A percentile compares a stretch with the other conserved stretches of the same genome.
These are phyloP conservation scores for Ianthella basta DNA, from an alignment of 37 sponge, comb jelly and placozoan species.

Conservation along the genomic window DNA sequence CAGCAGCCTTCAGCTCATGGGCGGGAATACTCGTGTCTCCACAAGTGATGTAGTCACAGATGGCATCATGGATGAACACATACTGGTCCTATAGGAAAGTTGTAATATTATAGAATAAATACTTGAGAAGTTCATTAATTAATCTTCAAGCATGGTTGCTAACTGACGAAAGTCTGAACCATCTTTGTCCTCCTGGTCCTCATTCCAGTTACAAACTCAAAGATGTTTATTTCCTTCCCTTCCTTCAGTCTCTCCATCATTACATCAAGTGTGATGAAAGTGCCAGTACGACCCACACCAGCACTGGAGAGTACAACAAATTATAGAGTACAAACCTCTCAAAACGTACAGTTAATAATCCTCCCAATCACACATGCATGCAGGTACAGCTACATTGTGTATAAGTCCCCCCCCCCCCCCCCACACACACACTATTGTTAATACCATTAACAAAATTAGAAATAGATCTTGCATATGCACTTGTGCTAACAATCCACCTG, in stretches of 20 bases:
- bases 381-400: too few species aligned
- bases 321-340: too few species aligned
- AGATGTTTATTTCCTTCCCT: background rate
- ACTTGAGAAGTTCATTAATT: too few species aligned
- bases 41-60: slow-evolving; percentile 24
- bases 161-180: slow-evolving; percentile 7
- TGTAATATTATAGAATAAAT: too few species aligned
- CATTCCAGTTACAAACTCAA: slow-evolving; percentile 4
- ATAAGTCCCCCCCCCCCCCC: too few species aligned
- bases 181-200: background rate
- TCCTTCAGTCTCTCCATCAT: slow-evolving; percentile 30
- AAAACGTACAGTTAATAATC: too few species aligned
- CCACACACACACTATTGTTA: too few species aligned
- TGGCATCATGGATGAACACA: slow-evolving; percentile 16
- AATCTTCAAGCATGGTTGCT: too few species aligned
- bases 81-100: background rate
- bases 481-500: too few species aligned
- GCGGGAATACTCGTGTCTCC: background rate
- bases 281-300: slow-evolving; percentile 28
- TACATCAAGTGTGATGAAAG: background rate
- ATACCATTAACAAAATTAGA: too few species aligned
- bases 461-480: too few species aligned
- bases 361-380: too few species aligned
- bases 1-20: background rate
- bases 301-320: background rate